Base-by-base conservation (phyloP, 2,113 vertebrate species). In the Turdus rufiventris region DNA sequence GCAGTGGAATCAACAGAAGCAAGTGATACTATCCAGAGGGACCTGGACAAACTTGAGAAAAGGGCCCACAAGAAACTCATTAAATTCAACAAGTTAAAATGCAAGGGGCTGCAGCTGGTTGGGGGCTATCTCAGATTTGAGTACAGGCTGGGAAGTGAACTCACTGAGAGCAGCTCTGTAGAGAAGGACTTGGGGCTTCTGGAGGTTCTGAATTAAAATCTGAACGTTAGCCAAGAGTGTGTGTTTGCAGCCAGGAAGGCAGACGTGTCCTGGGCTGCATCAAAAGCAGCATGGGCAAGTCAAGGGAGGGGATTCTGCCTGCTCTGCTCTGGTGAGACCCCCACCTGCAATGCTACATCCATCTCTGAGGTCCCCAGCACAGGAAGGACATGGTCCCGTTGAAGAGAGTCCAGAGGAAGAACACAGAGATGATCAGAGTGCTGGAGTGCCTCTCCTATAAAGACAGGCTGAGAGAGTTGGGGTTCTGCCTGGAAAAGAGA, bases 361-460 rank as follows among this genome's bases (percentile, higher is more conserved):
- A 65, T 21, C 25, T 5, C 31, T 50, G 75, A 14, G 7, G 11
- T 65, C 21, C 8, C 31, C 36, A 36, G 31, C 66, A 18, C 26
- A 28, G 36, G 58, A 21, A 15, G 3, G 75, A 42, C 6, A 4
- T 14, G 34, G 34, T 42, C 1, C 12, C 50, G 17, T 42, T 43
- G 33, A 36, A 65, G 23, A 1, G 1, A 28, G 36, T 23, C 24
- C 24, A 43, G 60, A n/a, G 36, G 18, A 38, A 21, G 23, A 18
- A 29, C 28, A 11, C 26, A 45, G 38, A 45, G 8, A 18, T 58
- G 28, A 38, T 28, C 28, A 29, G 33, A 45, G 33, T 18, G 7
- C 10, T 81, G 60, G 38, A 60, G 28, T 1, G 0, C 45, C 12
- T 66, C 23, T 66, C 8, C 10, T 60, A 0, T 38, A n/a, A 38